These are phyloP conservation scores for Synanthedon andrenaeformis DNA, from an alignment of 2,888 invertebrate species.

Conservation along the genomic window DNA sequence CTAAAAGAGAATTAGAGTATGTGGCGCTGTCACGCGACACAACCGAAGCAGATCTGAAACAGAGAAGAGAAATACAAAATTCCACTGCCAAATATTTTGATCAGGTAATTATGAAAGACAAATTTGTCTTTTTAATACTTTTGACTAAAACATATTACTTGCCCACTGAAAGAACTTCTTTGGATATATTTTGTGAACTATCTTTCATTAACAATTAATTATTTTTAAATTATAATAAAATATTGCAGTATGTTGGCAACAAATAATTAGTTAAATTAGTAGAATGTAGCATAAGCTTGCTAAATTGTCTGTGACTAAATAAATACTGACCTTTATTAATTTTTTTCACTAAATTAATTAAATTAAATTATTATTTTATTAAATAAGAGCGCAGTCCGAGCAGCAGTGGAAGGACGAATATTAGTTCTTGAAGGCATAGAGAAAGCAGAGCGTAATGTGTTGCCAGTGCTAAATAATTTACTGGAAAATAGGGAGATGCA, in stretches of 20 bases:
- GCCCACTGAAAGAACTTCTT: too few relatives aligned
- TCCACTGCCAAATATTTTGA: constrained; percentile 94
- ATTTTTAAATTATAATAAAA: too few relatives aligned
- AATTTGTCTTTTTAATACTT: background rate
- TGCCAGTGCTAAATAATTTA: constrained; percentile 95
- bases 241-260: too few relatives aligned
- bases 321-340: too few relatives aligned
- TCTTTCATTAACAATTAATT: too few relatives aligned
- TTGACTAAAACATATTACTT: background rate
- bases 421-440: constrained; percentile 95
- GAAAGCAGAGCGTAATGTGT: constrained; percentile 96
- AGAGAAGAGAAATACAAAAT: constrained; percentile 88
- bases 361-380: background rate
- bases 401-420: constrained; percentile 89
- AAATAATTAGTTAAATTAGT: too few relatives aligned
- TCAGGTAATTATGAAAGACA: constrained; percentile 71
- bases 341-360: too few relatives aligned
- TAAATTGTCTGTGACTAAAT: too few relatives aligned
- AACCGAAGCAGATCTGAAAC: constrained; percentile 96
- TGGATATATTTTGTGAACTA: too few relatives aligned
- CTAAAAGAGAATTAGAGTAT: constrained; percentile 91
- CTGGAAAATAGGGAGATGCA: constrained; percentile 99
- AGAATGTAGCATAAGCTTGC: too few relatives aligned
- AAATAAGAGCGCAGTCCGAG: constrained; percentile 89
- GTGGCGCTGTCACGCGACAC: constrained; percentile 94